phyloP scores from a whole-genome alignment of 2,113 vertebrate genomes.

The Actenoides lindsayi region DNA sequence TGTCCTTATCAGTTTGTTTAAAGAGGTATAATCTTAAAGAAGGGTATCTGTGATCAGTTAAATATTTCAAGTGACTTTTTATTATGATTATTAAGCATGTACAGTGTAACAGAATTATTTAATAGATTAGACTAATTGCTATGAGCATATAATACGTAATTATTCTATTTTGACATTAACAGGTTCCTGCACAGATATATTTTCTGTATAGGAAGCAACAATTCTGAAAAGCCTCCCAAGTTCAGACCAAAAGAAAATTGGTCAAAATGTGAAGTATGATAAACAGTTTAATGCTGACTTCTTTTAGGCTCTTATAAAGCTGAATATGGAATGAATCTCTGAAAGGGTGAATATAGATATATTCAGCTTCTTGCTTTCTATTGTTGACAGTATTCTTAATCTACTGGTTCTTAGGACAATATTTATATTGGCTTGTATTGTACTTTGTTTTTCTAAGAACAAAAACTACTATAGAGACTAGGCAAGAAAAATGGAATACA shows the following conservation, averaged over 20 bases:
- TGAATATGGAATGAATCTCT: neutral
- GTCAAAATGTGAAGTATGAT: neutral
- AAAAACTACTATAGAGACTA: neutral
- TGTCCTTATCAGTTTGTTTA: constrained; percentile 23
- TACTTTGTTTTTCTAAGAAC: neutral
- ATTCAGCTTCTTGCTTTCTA: neutral
- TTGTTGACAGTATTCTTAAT: neutral
- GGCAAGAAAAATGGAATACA: neutral
- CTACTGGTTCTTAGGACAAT: neutral
- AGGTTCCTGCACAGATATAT: neutral
- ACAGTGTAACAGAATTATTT: neutral
- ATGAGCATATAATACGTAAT: neutral
- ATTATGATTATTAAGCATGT: neutral
- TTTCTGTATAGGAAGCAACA: neutral
- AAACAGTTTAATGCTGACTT: neutral
- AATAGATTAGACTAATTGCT: neutral
- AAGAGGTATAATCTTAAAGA: neutral
- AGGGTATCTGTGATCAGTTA: neutral
- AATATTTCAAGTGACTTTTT: too few species aligned
- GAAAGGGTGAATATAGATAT: neutral
- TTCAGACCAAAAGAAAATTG: neutral
- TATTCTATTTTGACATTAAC: neutral
- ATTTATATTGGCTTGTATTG: neutral
- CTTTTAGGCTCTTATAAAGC: neutral
- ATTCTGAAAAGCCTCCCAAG: neutral